A percentile compares a stretch with the other conserved stretches of the same genome.
Evolutionary conservation across 1,140 invertebrate genomes (phyloP).

Genomic region (Berghia stephanieae): DNA sequence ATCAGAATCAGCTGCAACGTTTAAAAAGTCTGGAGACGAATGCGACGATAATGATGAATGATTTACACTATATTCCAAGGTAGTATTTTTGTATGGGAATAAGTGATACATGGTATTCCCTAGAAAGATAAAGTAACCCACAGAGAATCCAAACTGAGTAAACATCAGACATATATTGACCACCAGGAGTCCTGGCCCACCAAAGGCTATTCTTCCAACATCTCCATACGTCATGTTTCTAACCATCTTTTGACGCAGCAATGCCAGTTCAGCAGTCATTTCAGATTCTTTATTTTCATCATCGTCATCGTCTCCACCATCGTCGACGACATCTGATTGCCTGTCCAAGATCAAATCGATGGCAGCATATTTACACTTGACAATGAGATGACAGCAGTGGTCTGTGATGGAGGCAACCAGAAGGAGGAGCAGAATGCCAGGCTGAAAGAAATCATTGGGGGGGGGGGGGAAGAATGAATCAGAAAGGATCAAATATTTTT

Average conservation of each 20-base stretch:
- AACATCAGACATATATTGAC: slow-evolving; percentile 57
- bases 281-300: slow-evolving; percentile 22
- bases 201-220: slow-evolving; percentile 54
- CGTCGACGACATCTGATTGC: neutral
- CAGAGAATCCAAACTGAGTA: slow-evolving; percentile 63
- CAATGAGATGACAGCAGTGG: slow-evolving; percentile 63
- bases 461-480: too few relatives aligned
- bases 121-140: slow-evolving; percentile 63
- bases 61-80: neutral
- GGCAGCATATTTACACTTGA: slow-evolving; percentile 61
- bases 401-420: slow-evolving; percentile 58
- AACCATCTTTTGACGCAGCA: slow-evolving; percentile 35
- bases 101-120: slow-evolving; percentile 58
- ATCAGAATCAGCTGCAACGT: neutral
- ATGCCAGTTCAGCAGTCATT: slow-evolving; percentile 7
- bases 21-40: neutral
- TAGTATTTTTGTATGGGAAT: slow-evolving; percentile 45
- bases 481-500: too few relatives aligned
- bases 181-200: slow-evolving; percentile 48
- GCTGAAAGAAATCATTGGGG: slow-evolving; percentile 56
- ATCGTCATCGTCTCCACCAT: slow-evolving; percentile 27
- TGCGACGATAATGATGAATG: too few relatives aligned
- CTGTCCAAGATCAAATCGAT: slow-evolving; percentile 41
- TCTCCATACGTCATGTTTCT: slow-evolving; percentile 59
- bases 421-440: slow-evolving; percentile 52